phyloP scores from a whole-genome alignment of 2,888 invertebrate species.

The Folsomia manolachei region DNA sequence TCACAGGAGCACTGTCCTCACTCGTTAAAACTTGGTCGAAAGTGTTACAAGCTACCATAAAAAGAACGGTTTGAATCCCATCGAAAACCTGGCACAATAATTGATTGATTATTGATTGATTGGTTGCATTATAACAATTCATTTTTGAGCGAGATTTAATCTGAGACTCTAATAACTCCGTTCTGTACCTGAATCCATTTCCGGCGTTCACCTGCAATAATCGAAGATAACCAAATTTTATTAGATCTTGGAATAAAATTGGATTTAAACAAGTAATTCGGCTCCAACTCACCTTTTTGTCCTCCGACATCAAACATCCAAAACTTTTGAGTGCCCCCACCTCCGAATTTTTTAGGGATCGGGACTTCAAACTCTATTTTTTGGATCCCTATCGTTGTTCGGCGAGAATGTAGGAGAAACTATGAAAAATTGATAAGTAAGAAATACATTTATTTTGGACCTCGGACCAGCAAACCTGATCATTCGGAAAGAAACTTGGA shows the following conservation, averaged over 20 bases:
- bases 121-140: too few relatives aligned
- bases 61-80: conserved; percentile 76
- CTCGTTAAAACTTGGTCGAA: conserved; percentile 72
- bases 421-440: background rate
- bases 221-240: too few relatives aligned
- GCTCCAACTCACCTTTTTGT: conserved; percentile 60
- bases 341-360: conserved; percentile 68
- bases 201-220: conserved; percentile 66
- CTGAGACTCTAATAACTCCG: too few relatives aligned
- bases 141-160: conserved; percentile 26
- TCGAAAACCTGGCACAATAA: conserved; percentile 67
- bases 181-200: conserved; percentile 83
- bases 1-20: conserved; percentile 61
- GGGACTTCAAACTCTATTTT: conserved; percentile 72
- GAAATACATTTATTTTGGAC: background rate
- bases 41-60: conserved; percentile 75
- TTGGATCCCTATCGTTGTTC: conserved; percentile 70
- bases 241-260: too few relatives aligned
- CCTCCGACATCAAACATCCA: conserved; percentile 85
- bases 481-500: conserved; percentile 67
- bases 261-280: too few relatives aligned
- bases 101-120: conserved; percentile 2
- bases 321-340: conserved; percentile 65
- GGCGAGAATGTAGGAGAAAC: conserved; percentile 55
- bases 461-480: conserved; percentile 56